phyloP scores from a whole-genome alignment of 2,797 vertebrate genomes.

The Graptemys geographica region DNA sequence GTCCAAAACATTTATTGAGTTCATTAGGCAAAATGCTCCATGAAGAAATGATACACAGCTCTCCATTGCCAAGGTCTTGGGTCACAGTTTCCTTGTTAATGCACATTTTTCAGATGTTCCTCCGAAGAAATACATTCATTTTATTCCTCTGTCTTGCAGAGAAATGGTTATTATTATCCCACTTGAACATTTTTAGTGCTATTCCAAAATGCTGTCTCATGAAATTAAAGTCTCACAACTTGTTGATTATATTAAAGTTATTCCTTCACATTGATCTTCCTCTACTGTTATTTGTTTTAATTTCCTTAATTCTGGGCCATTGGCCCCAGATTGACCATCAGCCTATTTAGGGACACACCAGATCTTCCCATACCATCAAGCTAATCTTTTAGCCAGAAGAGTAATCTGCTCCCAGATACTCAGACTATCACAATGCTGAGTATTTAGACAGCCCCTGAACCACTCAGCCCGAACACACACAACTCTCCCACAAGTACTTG shows the following conservation, averaged over 20 bases:
- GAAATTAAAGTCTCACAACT: neutral
- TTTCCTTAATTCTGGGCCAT: neutral
- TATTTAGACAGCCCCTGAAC: neutral
- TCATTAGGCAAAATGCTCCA: fast-evolving
- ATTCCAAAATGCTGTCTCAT: neutral
- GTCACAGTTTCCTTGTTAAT: neutral
- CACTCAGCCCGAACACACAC: neutral
- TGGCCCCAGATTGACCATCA: neutral
- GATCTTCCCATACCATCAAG: neutral
- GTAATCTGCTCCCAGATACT: neutral
- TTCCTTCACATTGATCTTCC: neutral
- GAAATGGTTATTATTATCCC: neutral
- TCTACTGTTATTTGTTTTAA: neutral
- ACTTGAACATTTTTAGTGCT: neutral
- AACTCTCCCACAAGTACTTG: neutral
- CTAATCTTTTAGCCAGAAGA: neutral
- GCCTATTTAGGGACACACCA: too few relatives aligned
- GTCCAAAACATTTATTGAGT: neutral
- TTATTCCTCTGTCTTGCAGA: neutral
- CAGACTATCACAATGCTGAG: neutral
- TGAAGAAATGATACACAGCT: neutral
- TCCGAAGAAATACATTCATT: neutral
- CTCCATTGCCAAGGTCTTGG: fast-evolving
- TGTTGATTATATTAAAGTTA: neutral
- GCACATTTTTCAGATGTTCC: neutral